Evolutionary conservation across 2,113 vertebrate species (phyloP).

Genomic region (Galbula dea): DNA sequence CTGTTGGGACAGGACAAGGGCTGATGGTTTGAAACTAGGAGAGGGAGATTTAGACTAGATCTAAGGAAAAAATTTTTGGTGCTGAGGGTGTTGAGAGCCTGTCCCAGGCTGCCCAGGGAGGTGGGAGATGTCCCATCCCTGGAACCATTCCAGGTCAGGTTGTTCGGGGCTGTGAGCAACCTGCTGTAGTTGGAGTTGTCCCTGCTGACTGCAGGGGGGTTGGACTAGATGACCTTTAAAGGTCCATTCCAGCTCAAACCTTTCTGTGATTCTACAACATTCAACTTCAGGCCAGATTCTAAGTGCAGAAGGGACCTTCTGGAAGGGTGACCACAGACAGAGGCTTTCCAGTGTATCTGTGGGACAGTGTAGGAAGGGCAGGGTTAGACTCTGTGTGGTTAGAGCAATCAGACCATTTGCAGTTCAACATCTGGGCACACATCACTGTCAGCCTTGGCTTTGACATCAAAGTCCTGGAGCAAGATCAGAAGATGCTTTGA

Average conservation of each 20-base stretch:
- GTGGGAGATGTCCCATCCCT: no score
- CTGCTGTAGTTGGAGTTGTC: no score
- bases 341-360: fast-evolving
- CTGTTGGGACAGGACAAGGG: no score
- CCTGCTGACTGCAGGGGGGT: no score
- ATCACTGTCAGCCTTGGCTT: neutral
- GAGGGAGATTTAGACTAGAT: no score
- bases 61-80: no score
- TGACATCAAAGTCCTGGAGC: neutral
- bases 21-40: no score
- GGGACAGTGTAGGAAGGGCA: neutral
- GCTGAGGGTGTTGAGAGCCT: no score
- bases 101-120: no score
- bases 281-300: neutral
- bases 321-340: neutral
- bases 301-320: neutral
- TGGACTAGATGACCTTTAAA: neutral
- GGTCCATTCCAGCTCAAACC: neutral
- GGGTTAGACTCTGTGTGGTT: neutral
- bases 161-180: no score
- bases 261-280: neutral
- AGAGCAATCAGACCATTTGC: fast-evolving
- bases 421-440: neutral
- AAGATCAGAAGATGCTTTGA: neutral
- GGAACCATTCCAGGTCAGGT: no score